phyloP scores from a whole-genome alignment of 2,113 vertebrate genomes.

The Aspiorhynchus laticeps region DNA sequence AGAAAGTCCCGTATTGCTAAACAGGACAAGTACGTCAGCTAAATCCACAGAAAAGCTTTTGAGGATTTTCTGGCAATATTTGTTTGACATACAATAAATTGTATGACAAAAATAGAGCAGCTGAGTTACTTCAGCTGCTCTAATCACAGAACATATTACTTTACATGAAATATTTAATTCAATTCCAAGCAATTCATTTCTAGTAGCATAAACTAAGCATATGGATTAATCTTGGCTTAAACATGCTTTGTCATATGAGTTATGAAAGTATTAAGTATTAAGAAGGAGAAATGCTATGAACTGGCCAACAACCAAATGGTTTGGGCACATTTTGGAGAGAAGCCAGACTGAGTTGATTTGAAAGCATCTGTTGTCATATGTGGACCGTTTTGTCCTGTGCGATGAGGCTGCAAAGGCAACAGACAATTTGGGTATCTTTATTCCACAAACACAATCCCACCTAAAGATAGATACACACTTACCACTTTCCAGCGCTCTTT shows the following conservation, averaged over 20 bases:
- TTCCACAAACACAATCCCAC: background rate
- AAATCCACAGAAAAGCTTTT: background rate
- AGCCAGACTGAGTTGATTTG: constrained; percentile 22
- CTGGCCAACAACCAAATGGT: constrained; percentile 20
- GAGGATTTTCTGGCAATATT: background rate
- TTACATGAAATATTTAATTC: background rate
- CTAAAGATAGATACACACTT: constrained; percentile 70
- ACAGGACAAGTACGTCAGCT: background rate
- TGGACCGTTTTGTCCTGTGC: constrained; percentile 12
- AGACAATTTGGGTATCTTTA: background rate
- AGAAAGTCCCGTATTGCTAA: background rate
- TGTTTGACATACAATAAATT: background rate
- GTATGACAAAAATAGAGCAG: background rate
- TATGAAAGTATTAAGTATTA: background rate
- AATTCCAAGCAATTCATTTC: background rate
- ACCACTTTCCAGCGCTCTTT: constrained; percentile 99
- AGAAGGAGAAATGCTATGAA: constrained; percentile 9
- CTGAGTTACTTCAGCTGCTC: background rate
- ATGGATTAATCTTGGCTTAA: background rate
- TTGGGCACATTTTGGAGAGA: background rate
- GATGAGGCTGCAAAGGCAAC: background rate
- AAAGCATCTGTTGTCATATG: constrained; percentile 21
- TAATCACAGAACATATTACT: background rate
- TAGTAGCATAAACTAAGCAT: constrained; percentile 1
- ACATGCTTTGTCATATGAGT: background rate